Conservation (phyloP, 2,888 invertebrate species). For the Drymonia ruficornis region DNA sequence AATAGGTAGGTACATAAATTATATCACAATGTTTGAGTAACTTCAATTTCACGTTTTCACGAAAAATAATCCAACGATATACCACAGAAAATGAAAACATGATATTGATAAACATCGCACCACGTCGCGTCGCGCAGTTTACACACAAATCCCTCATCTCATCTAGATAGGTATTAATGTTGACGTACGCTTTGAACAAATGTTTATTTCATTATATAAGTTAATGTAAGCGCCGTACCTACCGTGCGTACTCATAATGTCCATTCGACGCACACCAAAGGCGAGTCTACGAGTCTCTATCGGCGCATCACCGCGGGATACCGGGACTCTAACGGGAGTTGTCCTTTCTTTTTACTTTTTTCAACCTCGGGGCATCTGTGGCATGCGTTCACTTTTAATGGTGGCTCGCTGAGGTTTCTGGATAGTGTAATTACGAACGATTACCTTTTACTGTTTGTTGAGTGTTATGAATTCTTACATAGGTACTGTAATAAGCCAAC, state of each 20-base stretch:
- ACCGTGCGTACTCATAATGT: slow-evolving; percentile 13
- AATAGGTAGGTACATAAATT: too few relatives aligned
- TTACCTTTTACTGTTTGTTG: background rate
- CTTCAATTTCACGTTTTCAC: too few relatives aligned
- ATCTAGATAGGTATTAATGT: background rate
- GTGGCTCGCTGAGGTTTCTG: slow-evolving; percentile 39
- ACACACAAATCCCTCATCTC: background rate
- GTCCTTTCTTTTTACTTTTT: slow-evolving; percentile 73
- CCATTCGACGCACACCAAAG: slow-evolving; percentile 6
- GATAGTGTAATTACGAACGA: slow-evolving; percentile 8
- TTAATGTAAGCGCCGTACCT: slow-evolving; percentile 14
- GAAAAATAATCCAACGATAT: too few relatives aligned
- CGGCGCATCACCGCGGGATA: slow-evolving; percentile 54
- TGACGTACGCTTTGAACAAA: background rate
- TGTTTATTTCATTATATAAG: slow-evolving; percentile 31
- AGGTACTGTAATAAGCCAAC: too few relatives aligned
- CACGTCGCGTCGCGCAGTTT: background rate
- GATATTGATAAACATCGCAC: background rate
- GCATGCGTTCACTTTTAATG: slow-evolving; percentile 80
- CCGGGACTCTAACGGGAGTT: slow-evolving; percentile 76
- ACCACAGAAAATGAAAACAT: background rate
- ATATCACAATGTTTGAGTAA: too few relatives aligned
- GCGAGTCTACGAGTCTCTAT: slow-evolving; percentile 27
- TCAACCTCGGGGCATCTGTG: slow-evolving; percentile 56
- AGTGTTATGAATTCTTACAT: background rate